Percentiles rank a stretch among this genome's conserved stretches.
Evolutionary conservation across 64 coral and sea anemone species (phyloP).

Genomic region (Stichodactyla helianthus): DNA sequence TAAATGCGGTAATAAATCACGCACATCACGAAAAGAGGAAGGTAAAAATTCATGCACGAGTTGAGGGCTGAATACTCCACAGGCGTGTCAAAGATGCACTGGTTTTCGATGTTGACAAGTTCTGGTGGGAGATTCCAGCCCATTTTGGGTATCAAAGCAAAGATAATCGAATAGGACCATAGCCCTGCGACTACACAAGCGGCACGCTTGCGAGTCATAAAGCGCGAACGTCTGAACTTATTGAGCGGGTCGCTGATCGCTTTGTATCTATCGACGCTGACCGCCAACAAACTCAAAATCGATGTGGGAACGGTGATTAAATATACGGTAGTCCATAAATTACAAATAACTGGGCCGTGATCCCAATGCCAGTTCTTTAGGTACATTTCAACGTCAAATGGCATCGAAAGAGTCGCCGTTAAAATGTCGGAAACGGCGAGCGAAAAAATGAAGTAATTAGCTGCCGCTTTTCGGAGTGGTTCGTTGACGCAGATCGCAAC

Average conservation of each 20-base stretch:
- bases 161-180: slow-evolving; percentile 63
- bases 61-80: slow-evolving; percentile 61
- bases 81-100: slow-evolving; percentile 53
- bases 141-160: slow-evolving; percentile 65
- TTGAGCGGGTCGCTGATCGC: slow-evolving; percentile 65
- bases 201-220: slow-evolving; percentile 61
- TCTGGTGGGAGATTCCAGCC: slow-evolving; percentile 46
- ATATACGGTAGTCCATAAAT: slow-evolving; percentile 71
- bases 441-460: slow-evolving; percentile 55
- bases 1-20: slow-evolving; percentile 65
- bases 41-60: slow-evolving; percentile 78
- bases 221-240: slow-evolving; percentile 28
- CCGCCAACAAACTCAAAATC: slow-evolving; percentile 76
- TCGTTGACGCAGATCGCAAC: slow-evolving; percentile 34
- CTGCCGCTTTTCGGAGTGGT: slow-evolving; percentile 14
- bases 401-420: slow-evolving; percentile 42
- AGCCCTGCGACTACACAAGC: slow-evolving; percentile 41
- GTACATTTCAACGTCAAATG: slow-evolving; percentile 60
- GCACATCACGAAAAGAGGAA: slow-evolving; percentile 75
- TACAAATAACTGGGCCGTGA: slow-evolving; percentile 49
- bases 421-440: slow-evolving; percentile 59
- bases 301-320: slow-evolving; percentile 80
- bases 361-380: slow-evolving; percentile 38
- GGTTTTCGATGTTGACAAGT: neutral
- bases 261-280: slow-evolving; percentile 79